A percentile compares a stretch with the other conserved stretches of the same genome.
phyloP scores from a whole-genome alignment of 1,140 invertebrate species.

The Archivesica marissinica region DNA sequence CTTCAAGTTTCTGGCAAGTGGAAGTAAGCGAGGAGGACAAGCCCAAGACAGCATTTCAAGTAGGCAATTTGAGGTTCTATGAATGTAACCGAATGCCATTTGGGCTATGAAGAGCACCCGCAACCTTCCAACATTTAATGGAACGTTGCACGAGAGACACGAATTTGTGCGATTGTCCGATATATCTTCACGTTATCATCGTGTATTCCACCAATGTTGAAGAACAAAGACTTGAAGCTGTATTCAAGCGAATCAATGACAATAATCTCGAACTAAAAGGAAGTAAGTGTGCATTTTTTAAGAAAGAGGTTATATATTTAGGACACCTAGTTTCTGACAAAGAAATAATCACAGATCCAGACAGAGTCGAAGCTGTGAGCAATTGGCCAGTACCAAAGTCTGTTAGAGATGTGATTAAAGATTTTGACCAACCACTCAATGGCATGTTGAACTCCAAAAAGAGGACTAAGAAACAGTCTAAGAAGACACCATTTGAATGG shows the following conservation, averaged over 20 bases:
- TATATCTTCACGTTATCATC: constrained; percentile 65
- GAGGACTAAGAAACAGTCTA: background rate
- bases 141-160: constrained; percentile 9
- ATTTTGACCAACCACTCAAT: constrained; percentile 38
- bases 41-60: background rate
- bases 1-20: constrained; percentile 5
- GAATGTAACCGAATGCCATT: background rate
- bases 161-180: background rate
- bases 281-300: constrained; percentile 40
- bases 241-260: background rate
- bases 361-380: constrained; percentile 5
- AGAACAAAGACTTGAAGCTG: constrained; percentile 42
- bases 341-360: background rate
- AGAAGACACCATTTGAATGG: background rate
- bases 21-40: background rate
- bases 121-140: background rate
- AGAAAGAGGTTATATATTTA: constrained; percentile 21
- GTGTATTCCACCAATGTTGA: constrained; percentile 40
- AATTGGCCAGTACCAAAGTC: constrained; percentile 5
- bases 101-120: background rate
- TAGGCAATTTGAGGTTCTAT: background rate
- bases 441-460: constrained; percentile 11
- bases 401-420: background rate
- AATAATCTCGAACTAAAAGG: constrained; percentile 11
- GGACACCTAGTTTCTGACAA: constrained; percentile 32